These are phyloP conservation scores for Chrysoperla carnea DNA, from an alignment of 1,140 invertebrate species.

Conservation along the genomic window DNA sequence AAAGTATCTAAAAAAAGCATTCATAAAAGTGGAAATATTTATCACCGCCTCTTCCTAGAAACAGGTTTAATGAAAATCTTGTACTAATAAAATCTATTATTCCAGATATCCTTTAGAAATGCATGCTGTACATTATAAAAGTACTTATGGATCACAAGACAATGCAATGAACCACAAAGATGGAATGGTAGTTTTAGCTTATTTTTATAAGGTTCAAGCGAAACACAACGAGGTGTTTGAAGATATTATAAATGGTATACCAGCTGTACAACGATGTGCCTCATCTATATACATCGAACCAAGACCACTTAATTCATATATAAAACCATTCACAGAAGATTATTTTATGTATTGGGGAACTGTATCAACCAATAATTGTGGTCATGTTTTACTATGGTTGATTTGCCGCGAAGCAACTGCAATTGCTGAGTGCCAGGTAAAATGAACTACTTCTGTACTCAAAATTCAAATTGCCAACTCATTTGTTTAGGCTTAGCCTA, in stretches of 20 bases:
- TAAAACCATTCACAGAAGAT: conserved; percentile 32
- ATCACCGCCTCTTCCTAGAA: no score
- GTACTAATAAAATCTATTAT: conserved; percentile 1
- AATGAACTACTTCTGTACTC: not conserved
- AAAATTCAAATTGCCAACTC: no score
- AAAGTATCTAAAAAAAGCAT: no score
- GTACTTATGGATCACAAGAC: conserved; percentile 32
- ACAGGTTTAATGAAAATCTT: no score
- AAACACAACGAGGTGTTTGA: conserved; percentile 26
- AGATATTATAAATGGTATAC: conserved; percentile 27
- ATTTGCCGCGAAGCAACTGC: conserved; percentile 17
- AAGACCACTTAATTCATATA: conserved; percentile 25
- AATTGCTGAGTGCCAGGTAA: conserved; percentile 18
- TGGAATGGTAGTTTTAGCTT: conserved; percentile 33
- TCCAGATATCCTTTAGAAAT: conserved; percentile 32
- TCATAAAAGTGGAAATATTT: no score
- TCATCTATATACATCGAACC: conserved; percentile 27
- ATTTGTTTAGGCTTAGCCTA: no score
- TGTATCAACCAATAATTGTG: conserved; percentile 13
- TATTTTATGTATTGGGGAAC: conserved; percentile 56
- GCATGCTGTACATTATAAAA: conserved; percentile 33
- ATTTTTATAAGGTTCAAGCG: conserved; percentile 34
- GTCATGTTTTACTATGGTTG: conserved; percentile 20
- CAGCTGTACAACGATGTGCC: conserved; percentile 26
- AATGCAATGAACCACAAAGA: conserved; percentile 30